Base-by-base conservation (phyloP, 2,888 invertebrate species). In the Luperina nickerlii region DNA sequence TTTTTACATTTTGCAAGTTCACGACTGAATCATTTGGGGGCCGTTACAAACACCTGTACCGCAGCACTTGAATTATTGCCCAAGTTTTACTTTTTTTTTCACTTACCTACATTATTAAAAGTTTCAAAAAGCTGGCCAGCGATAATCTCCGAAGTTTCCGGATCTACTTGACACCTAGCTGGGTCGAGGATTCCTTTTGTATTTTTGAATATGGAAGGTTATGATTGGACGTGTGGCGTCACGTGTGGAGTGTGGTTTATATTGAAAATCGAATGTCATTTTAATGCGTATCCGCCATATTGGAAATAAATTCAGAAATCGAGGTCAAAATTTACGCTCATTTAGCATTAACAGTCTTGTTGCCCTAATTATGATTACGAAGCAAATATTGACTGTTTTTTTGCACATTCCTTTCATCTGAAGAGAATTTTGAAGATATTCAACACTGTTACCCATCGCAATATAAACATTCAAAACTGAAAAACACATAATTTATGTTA, bases 41-140 rank as follows among this genome's bases (percentile, higher is more conserved):
- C 87, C 89, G 87, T 92, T 91, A 77, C 73, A 81, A 82, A 83
- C 92, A 92, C 92, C 92, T 92, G 92, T 90, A 88, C 91, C 91
- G 79, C 87, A 84, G 82, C 83, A 76, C 80, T 76, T 92, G 91
- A 92, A 74, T 90, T 92, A 92, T 92, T 90, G 86, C 88, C 51
- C 68, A 88, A 92, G 77, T 90, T 89, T 62, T 7, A 27, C 63
- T 76, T 81, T 81, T 90, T 92, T 91, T 91, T 92, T 92, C 91
- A 90, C 90, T 91, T 88, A 38, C 38, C 38, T 38, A 91, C 88
- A 88, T 91, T 91, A 91, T 91, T 91, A 91, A 89, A 91, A 91
- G 88, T 91, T 91, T 79, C 78, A 83, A 82, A 82, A 90, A 88
- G 87, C 82, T 80, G 73, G 83, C 74, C 81, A 74, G 87, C 86